These are phyloP conservation scores for Nematolebias whitei DNA, from an alignment of 2,113 vertebrate genomes.

Conservation along the genomic window DNA sequence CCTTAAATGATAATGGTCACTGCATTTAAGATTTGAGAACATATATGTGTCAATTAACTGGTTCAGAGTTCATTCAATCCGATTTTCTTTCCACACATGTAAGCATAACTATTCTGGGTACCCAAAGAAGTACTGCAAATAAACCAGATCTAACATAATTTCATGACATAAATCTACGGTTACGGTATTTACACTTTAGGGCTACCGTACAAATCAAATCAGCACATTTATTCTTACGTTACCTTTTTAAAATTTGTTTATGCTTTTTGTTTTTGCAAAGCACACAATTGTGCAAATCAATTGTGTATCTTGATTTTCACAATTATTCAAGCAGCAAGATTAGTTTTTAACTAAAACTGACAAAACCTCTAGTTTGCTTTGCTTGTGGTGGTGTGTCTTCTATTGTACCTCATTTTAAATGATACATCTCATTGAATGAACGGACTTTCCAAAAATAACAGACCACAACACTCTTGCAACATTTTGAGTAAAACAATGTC, in stretches of 20 bases:
- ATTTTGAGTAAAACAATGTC: slow-evolving; percentile 22
- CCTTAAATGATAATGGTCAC: no score
- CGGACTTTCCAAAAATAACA: slow-evolving; percentile 14
- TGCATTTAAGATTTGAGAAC: no score
- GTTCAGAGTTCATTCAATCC: no score
- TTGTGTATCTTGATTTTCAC: neutral
- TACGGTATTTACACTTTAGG: no score
- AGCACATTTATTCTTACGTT: slow-evolving; percentile 5
- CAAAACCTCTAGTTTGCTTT: neutral
- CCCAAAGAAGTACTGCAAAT: neutral
- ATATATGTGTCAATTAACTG: no score
- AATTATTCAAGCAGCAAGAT: neutral
- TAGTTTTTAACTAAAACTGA: neutral
- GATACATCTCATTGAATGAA: slow-evolving; percentile 4
- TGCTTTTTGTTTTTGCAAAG: neutral
- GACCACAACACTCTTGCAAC: slow-evolving; percentile 29
- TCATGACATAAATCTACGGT: slow-evolving; percentile 23
- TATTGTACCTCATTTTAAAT: neutral
- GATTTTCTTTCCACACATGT: neutral
- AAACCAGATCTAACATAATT: neutral
- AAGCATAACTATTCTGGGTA: neutral
- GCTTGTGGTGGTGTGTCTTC: neutral
- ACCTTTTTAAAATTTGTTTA: neutral
- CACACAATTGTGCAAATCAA: neutral
- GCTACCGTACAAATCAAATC: no score